Conservation (phyloP, 2,113 vertebrate species). For the Leucosticte australis region DNA sequence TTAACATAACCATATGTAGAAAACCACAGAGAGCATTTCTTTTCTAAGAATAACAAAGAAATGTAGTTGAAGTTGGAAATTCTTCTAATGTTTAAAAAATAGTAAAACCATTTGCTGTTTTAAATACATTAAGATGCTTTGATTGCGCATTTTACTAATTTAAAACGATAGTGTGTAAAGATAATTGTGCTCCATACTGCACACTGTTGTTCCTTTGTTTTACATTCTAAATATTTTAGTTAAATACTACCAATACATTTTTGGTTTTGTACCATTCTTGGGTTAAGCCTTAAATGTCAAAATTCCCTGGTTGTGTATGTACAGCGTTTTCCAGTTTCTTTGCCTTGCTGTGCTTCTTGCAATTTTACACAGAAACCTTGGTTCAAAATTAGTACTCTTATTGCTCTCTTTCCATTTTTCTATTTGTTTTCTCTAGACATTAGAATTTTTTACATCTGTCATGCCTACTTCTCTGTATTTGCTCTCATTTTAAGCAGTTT, state of each 20-base stretch:
- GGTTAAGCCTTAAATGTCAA: neutral
- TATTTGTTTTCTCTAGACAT: neutral
- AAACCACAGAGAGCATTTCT: conserved; percentile 6
- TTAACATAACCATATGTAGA: neutral
- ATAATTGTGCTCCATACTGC: neutral
- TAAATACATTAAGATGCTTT: neutral
- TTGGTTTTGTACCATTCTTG: neutral
- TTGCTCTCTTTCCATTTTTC: neutral
- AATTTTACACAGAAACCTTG: neutral
- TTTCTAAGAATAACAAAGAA: neutral
- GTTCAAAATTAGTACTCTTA: neutral
- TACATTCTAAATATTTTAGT: neutral
- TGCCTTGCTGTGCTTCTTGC: neutral
- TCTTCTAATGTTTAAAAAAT: neutral
- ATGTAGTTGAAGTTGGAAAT: neutral
- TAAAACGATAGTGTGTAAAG: neutral
- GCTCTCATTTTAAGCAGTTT: neutral
- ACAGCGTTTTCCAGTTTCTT: neutral
- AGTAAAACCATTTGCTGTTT: neutral
- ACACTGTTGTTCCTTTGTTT: neutral
- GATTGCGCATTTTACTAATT: neutral
- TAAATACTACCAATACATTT: neutral
- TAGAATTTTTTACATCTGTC: neutral
- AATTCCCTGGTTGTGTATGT: neutral
- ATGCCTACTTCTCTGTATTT: neutral